Evolutionary conservation across 2,113 vertebrate species (phyloP), one percentile per base, ranked within the genome.

Genomic region (Myotis yumanensis): DNA sequence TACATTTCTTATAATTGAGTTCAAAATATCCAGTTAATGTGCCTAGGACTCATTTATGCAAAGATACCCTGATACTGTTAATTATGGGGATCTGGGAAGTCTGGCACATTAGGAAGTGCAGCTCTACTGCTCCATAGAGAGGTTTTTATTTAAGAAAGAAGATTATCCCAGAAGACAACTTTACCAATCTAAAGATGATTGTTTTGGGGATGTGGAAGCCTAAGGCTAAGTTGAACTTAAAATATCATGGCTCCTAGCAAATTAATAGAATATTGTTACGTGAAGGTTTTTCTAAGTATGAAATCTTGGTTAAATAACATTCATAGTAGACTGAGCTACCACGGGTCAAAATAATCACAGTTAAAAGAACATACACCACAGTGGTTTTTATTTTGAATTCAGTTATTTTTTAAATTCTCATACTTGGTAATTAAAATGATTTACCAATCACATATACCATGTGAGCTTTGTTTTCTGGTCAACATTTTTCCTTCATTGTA

Each of bases 391-490:
- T 32, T 92, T 76, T 80, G 17, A 90, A 84, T 20, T 87, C 86
- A 52, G 23, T 28, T 62, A 48, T 52, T 82, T 51, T 81, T 83
- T 75, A 43, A 54, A 69, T 43, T 68, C 17, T 95, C 20, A 46
- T 86, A 64, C n/a, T 86, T 92, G 25, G 89, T 35, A 93, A 86
- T 75, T 85, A 75, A 84, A 82, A 71, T 88, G 30, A 88, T 46
- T 87, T 82, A 69, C 23, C 6, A 52, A 2, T 35, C 17, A 64
- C 28, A 66, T 66, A 15, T 37, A 80, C 3, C 37, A 35, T 32
- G 5, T 52, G 57, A 69, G 23, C 52, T 90, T 43, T 82, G 14
- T 76, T 69, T 95, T 86, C 25, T 88, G 25, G 35, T 71, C 46
- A 51, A 0, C 3, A 14, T 77, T 37, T 18, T 28, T 89, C 30